A percentile compares a stretch with the other conserved stretches of the same genome.
Conservation (phyloP, 2,113 vertebrate species). For the Semnopithecus entellus region DNA sequence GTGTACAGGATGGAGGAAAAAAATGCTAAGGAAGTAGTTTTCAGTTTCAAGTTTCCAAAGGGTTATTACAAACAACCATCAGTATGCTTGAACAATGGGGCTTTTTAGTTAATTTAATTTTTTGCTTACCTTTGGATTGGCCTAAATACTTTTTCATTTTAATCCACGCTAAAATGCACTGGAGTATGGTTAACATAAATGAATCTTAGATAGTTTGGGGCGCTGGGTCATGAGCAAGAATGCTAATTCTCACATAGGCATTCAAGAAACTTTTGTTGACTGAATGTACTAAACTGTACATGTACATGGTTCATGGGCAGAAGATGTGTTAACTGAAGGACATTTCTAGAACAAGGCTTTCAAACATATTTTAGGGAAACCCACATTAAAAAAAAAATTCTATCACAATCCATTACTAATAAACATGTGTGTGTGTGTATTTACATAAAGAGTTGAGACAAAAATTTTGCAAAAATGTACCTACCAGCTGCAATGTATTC, state of each 20-base stretch:
- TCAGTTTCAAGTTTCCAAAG: conserved; percentile 73
- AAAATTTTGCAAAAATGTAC: conserved; percentile 3
- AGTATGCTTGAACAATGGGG: conserved; percentile 49
- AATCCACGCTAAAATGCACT: conserved; percentile 7
- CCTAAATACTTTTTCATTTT: not conserved
- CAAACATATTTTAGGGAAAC: not conserved
- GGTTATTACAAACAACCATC: conserved; percentile 43
- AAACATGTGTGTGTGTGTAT: not conserved
- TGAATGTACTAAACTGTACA: not conserved
- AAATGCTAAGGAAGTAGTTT: conserved; percentile 66
- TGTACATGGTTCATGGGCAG: not conserved
- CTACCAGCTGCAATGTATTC: not conserved
- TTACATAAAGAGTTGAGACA: not conserved
- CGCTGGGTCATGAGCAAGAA: not conserved
- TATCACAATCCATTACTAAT: not conserved
- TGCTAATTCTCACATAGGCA: not conserved
- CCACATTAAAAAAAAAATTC: not conserved
- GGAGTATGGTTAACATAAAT: not conserved
- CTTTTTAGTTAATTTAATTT: conserved; percentile 46
- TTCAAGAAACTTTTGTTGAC: not conserved
- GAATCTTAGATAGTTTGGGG: not conserved
- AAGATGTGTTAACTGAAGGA: not conserved
- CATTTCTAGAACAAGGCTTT: not conserved
- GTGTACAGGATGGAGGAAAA: conserved; percentile 39
- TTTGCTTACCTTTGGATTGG: conserved; percentile 16